Base-by-base conservation (phyloP, 2,113 vertebrate genomes). In the Bufo bufo region DNA sequence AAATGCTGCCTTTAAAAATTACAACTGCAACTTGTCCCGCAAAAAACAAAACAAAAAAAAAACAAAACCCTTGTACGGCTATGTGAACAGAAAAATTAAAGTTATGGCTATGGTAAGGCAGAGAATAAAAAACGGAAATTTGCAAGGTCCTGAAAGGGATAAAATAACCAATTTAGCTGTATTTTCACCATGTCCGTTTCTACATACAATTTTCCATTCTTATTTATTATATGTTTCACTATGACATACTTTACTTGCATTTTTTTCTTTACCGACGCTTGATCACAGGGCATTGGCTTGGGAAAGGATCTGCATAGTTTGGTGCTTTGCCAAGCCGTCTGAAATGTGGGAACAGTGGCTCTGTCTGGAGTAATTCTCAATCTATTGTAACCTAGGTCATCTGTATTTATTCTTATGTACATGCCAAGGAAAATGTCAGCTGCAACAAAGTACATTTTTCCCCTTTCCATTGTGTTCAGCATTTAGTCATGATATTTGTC, bases 281-380 rank as follows among this genome's bases (percentile, higher is more conserved):
- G 56, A 23, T 69, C 77, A 71, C 75, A 80, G 63, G 85, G 66
- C 33, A 17, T 63, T 52, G 63, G 23, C 79, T 50, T 87, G 85
- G 85, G 63, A 87, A 87, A 69, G 63, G 77, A 65, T 69, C 71
- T 63, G 45, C 59, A 54, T 69, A 54, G 74, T 66, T 63, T 86
- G 84, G 47, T 77, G 33, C 50, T 47, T 59, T 61, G 84, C 84
- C 85, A 87, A 78, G 47, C 2, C 66, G 71, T 59, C 20, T 77
- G n/a, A 69, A 86, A 65, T 78, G 59, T 86, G 23, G 85, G 75
- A 52, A 71, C 77, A 20, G n/a, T 12, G 74, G 49, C 45, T 17
- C 59, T n/a, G 82, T 52, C 23, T 58, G 52, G 52, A 58, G 49
- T 75, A 20, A 17, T 52, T 50, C 20, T 49, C 13, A 63, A 52